Evolutionary conservation across 2,797 vertebrate genomes (phyloP), one percentile per base, ranked within the genome.

Genomic region (Sus cebifrons): DNA sequence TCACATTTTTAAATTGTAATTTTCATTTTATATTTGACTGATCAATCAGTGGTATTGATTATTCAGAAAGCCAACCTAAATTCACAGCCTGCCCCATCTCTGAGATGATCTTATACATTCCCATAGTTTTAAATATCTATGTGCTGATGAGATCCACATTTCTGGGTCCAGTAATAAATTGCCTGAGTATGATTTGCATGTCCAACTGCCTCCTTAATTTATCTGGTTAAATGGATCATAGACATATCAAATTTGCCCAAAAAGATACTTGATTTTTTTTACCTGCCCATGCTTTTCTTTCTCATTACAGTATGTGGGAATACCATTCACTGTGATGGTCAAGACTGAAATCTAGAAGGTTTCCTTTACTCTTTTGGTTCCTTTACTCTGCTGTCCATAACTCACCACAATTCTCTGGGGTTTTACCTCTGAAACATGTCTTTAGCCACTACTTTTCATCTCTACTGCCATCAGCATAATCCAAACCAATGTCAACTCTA

Each of bases 391-490:
- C 29, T 62, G 23, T 17, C n/a, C 32, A 56, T 44, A 92, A 67
- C 13, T 79, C 9, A 74, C 78, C 17, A 78, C 18, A 18, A 68
- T 58, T 56, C 67, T 23, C 75, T 68, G 2, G 29, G 5, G 6
- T 60, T 94, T 75, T 68, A 32, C 9, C 32, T 89, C 40, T 88
- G 32, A 89, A 75, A 89, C 29, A 94, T 71, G 58, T 49, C 27
- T 75, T 89, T 85, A 25, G 27, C 60, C 68, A 36, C 60, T 74
- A 90, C 2, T 62, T 85, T 85, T 62, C n/a, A 18, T 64, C 23
- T 62, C 65, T 78, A 13, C 18, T 62, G 15, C 18, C 62, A 78
- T n/a, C 25, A 85, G n/a, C 54, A 54, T 70, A 52, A 20, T 68
- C n/a, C 5, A 6, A 70, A 40, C 10, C 29, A 78, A 15, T 54